Conservation (phyloP, 2,888 invertebrate species). For the Timandra comae region DNA sequence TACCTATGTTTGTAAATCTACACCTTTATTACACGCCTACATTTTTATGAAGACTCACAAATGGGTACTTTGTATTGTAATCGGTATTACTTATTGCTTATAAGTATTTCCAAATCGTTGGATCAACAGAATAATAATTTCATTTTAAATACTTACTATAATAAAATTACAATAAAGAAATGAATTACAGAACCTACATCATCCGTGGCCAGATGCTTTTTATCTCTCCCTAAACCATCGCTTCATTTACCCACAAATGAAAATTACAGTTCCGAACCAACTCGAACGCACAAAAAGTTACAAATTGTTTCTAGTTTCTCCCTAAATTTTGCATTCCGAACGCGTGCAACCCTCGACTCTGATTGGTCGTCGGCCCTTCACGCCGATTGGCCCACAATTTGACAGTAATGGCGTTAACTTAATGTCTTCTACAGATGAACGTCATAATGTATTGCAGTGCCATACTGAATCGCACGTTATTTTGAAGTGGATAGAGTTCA, state of each 20-base stretch:
- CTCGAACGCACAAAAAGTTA: conserved; percentile 52
- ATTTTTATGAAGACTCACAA: no score
- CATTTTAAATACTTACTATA: no score
- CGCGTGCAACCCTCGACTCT: conserved; percentile 46
- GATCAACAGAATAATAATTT: no score
- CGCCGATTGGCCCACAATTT: conserved; percentile 70
- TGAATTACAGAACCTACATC: no score
- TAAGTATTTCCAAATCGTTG: no score
- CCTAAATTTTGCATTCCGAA: conserved; percentile 67
- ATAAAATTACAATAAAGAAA: no score
- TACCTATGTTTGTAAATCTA: no score
- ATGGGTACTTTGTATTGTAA: no score
- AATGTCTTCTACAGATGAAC: conserved; percentile 23
- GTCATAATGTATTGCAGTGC: conserved; percentile 9
- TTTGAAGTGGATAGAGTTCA: conserved; percentile 5
- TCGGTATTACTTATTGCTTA: no score
- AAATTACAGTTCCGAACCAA: conserved; percentile 36
- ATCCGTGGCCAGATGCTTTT: conserved; percentile 12
- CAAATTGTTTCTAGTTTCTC: conserved; percentile 61
- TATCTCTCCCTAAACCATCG: conserved; percentile 17
- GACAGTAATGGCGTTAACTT: conserved; percentile 75
- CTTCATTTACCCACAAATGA: conserved; percentile 33
- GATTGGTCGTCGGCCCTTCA: conserved; percentile 56
- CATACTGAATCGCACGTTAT: conserved; percentile 1
- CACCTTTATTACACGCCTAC: no score